Conservation (phyloP, 2,888 invertebrate species). For the Lumbricus terrestris region DNA sequence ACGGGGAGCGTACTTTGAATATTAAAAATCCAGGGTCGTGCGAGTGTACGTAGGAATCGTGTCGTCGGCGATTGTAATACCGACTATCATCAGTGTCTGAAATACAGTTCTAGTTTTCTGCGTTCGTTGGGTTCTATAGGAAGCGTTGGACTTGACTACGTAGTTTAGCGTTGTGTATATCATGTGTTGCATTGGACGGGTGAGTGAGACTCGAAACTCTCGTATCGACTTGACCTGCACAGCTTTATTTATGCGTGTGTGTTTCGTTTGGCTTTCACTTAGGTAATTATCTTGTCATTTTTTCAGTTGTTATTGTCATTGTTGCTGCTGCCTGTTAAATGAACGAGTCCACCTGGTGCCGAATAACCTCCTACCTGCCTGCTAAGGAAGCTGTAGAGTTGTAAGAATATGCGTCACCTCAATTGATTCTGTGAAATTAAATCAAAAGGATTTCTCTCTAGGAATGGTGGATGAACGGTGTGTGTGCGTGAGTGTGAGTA, state of each 20-base stretch:
- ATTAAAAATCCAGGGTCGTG: background rate
- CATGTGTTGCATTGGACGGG: background rate
- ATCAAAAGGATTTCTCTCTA: background rate
- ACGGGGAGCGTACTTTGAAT: no score
- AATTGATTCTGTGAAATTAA: background rate
- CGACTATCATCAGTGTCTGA: conserved; percentile 6
- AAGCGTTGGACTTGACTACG: background rate
- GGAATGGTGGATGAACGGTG: background rate
- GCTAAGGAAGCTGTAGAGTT: background rate
- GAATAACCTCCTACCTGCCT: background rate
- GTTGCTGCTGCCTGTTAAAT: background rate
- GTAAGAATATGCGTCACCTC: background rate
- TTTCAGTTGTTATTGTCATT: background rate
- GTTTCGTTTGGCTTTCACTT: background rate
- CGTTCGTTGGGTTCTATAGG: background rate
- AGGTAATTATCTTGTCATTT: conserved; percentile 3
- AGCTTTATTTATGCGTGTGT: conserved; percentile 3
- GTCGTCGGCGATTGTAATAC: background rate
- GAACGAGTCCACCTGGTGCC: no score
- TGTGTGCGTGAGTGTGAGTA: no score
- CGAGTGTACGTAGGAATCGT: background rate
- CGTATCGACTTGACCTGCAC: conserved; percentile 3
- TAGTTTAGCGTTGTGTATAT: background rate
- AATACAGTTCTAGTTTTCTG: conserved; percentile 11
- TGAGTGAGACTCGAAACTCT: no score